Evolutionary conservation across 2,797 vertebrate genomes (phyloP).

Genomic region (Xenentodon cancila): DNA sequence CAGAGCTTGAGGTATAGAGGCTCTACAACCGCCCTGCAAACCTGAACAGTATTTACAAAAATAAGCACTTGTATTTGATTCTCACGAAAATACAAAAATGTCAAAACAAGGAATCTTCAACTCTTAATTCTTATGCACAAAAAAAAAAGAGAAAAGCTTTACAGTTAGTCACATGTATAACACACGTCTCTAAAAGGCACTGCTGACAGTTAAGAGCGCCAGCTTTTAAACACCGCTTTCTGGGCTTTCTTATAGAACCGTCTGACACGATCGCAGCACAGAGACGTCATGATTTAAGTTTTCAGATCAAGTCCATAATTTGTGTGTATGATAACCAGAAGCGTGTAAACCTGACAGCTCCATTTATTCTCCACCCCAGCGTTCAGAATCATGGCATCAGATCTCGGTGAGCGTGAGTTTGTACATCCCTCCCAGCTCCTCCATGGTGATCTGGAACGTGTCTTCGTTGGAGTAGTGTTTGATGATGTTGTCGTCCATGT

Average conservation of each 20-base stretch:
- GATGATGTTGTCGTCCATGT: slow-evolving; percentile 99
- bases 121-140: slow-evolving; percentile 36
- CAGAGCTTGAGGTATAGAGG: slow-evolving; percentile 76
- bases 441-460: slow-evolving; percentile 97
- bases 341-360: slow-evolving; percentile 74
- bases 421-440: slow-evolving; percentile 90
- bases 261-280: slow-evolving; percentile 28
- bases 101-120: slow-evolving; percentile 26
- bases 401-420: slow-evolving; percentile 98
- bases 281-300: slow-evolving; percentile 33
- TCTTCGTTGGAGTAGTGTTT: slow-evolving; percentile 99
- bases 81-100: slow-evolving; percentile 36
- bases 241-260: slow-evolving; percentile 4
- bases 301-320: slow-evolving; percentile 46
- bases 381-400: slow-evolving; percentile 67
- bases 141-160: slow-evolving; percentile 26
- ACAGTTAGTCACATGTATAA: slow-evolving; percentile 48
- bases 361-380: slow-evolving; percentile 10
- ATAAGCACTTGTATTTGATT: slow-evolving; percentile 25
- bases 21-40: slow-evolving; percentile 45
- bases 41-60: slow-evolving; percentile 36
- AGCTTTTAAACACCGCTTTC: slow-evolving; percentile 36
- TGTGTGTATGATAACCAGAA: slow-evolving; percentile 24
- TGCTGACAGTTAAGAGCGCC: slow-evolving; percentile 57
- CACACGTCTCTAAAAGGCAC: slow-evolving; percentile 34